phyloP scores from a whole-genome alignment of 1,140 invertebrate species.

The Drosophila ohnishii region DNA sequence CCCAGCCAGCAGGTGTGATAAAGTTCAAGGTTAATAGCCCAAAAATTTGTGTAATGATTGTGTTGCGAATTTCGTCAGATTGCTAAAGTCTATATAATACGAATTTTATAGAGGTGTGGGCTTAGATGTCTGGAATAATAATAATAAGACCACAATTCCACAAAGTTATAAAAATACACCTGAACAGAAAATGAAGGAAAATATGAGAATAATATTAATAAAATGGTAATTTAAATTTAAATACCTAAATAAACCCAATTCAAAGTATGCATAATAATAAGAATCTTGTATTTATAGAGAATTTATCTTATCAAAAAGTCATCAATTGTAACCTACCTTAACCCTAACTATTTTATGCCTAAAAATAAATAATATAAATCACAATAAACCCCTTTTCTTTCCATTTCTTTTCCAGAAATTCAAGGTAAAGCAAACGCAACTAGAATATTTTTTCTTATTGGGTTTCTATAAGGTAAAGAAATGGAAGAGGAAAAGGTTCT shows the following conservation, averaged over 20 bases:
- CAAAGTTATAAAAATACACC: background rate
- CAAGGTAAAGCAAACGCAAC: background rate
- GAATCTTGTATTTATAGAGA: background rate
- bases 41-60: slow-evolving; percentile 42
- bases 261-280: background rate
- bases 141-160: background rate
- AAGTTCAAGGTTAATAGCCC: slow-evolving; percentile 68
- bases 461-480: background rate
- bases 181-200: background rate
- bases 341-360: background rate
- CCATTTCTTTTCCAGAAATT: background rate
- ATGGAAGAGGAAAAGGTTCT: background rate
- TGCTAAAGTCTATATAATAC: slow-evolving; percentile 18
- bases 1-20: slow-evolving; percentile 42
- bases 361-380: background rate
- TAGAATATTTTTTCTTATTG: slow-evolving; percentile 22
- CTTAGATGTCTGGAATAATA: slow-evolving; percentile 2
- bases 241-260: background rate
- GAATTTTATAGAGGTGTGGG: background rate
- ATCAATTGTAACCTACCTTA: slow-evolving; percentile 10
- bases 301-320: too few relatives aligned
- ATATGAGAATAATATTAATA: too few relatives aligned
- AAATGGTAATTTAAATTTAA: too few relatives aligned
- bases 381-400: background rate
- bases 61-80: slow-evolving; percentile 38